Conservation (phyloP, 2,888 invertebrate species). For the Copidosoma aretas region DNA sequence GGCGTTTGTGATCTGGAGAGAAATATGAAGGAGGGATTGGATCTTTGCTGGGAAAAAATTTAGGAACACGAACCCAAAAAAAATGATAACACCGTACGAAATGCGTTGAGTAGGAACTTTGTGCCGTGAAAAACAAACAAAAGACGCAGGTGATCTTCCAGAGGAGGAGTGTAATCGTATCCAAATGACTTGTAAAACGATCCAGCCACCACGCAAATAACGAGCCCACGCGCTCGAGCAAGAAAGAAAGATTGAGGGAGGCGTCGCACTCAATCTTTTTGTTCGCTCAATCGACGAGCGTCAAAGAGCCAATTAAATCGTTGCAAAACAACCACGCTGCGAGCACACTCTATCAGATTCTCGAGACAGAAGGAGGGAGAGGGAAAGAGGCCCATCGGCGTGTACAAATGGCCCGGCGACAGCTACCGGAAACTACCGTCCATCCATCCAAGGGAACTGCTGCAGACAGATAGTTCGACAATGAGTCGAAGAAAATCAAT, state of each 20-base stretch:
- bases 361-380: conserved; percentile 1
- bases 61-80: no score
- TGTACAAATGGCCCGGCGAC: conserved; percentile 34
- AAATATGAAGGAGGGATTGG: no score
- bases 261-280: background rate
- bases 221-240: no score
- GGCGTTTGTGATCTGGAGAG: no score
- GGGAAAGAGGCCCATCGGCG: conserved; percentile 35
- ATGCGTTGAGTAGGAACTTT: no score
- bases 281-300: conserved; percentile 19
- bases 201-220: background rate
- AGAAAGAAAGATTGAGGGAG: background rate
- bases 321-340: background rate
- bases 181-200: conserved; percentile 19
- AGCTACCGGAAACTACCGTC: conserved; percentile 39
- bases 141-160: no score
- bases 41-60: no score
- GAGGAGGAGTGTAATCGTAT: conserved; percentile 9
- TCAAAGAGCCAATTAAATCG: conserved; percentile 36
- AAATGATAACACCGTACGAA: no score
- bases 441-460: conserved; percentile 27
- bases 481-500: conserved; percentile 40
- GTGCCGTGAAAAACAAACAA: no score
- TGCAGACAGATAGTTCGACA: conserved; percentile 36
- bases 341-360: conserved; percentile 29